Percentiles rank a stretch among this genome's conserved stretches.
These are phyloP conservation scores for Porites lutea DNA, from an alignment of 64 coral and sea anemone species.

Conservation along the genomic window DNA sequence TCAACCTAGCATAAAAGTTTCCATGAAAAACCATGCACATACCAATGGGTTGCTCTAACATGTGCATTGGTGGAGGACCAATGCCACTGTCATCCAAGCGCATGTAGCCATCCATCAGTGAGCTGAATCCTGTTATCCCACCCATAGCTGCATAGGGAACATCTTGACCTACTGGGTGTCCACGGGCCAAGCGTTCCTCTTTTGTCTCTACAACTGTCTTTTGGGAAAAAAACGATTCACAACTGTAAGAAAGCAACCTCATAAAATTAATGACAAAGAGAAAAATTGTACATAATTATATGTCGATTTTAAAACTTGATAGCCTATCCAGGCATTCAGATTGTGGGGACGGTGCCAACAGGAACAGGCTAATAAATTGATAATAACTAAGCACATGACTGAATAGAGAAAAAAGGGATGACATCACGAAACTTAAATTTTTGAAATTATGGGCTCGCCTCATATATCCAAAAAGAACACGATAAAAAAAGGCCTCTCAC, in stretches of 20 bases:
- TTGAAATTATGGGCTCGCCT: no score
- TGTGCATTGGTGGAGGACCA: conserved; percentile 77
- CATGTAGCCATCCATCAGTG: conserved; percentile 98
- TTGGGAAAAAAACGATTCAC: neutral
- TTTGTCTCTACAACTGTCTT: conserved; percentile 94
- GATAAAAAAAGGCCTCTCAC: no score
- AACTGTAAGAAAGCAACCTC: neutral
- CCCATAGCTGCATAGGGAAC: conserved; percentile 99
- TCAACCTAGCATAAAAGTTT: neutral
- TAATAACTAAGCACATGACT: no score
- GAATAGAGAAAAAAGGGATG: no score
- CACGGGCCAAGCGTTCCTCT: conserved; percentile 84
- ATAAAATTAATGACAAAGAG: neutral
- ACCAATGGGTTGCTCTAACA: conserved; percentile 81
- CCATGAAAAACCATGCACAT: neutral
- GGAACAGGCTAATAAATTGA: no score
- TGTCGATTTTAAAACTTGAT: no score
- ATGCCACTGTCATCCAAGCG: conserved; percentile 95
- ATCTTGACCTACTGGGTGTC: conserved; percentile 95
- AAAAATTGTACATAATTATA: no score
- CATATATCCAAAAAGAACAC: no score
- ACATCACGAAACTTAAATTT: no score
- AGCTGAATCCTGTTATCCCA: conserved; percentile 97
- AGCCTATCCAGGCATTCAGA: no score
- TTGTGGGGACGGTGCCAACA: no score